Evolutionary conservation across 1,140 invertebrate genomes (phyloP).

Genomic region (honey bee (Apis mellifera)): DNA sequence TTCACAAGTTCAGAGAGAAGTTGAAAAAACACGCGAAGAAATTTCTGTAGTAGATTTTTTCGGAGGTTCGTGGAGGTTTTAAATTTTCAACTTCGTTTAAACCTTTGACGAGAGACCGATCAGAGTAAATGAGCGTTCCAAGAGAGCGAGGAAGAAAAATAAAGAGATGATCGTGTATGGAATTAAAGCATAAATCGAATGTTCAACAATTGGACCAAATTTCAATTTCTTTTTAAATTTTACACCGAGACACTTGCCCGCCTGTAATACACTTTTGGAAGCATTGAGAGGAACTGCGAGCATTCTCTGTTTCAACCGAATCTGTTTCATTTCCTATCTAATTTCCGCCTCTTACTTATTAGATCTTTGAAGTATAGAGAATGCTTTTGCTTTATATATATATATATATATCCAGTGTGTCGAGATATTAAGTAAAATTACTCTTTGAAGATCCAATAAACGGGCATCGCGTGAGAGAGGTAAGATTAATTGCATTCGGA

Average conservation of each 20-base stretch:
- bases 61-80: too few relatives aligned
- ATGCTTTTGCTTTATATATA: slow-evolving; percentile 1
- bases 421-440: slow-evolving; percentile 50
- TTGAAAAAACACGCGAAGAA: not conserved
- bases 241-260: too few relatives aligned
- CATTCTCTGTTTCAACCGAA: slow-evolving; percentile 41
- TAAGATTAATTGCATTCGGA: slow-evolving; percentile 8
- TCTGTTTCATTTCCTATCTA: slow-evolving; percentile 63
- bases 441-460: slow-evolving; percentile 30
- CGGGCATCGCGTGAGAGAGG: not conserved
- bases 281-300: slow-evolving; percentile 30
- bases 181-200: too few relatives aligned
- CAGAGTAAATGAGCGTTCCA: too few relatives aligned
- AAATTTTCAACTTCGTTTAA: not conserved
- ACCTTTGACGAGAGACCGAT: too few relatives aligned
- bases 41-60: too few relatives aligned
- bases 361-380: slow-evolving; percentile 46
- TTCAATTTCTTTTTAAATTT: too few relatives aligned
- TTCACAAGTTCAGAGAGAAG: too few relatives aligned
- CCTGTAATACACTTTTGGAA: not conserved
- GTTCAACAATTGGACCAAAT: too few relatives aligned
- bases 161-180: too few relatives aligned
- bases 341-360: slow-evolving; percentile 58
- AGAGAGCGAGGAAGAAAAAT: too few relatives aligned
- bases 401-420: slow-evolving; percentile 37